Conservation (phyloP, 2,888 invertebrate species). For the Lithodes maja region DNA sequence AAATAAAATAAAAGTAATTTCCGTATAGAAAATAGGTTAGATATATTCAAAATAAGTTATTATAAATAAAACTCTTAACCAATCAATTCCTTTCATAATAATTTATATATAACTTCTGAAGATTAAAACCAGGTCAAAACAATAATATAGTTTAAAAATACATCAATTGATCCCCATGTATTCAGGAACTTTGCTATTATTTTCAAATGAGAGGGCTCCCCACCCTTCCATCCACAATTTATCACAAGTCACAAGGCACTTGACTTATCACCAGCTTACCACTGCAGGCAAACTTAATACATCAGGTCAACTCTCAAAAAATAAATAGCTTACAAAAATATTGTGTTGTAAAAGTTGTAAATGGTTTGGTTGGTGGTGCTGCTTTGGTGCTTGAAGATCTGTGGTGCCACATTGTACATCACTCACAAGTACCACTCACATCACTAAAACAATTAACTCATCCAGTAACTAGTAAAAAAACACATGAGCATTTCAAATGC, state of each 20-base stretch:
- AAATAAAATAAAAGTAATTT: too few species aligned
- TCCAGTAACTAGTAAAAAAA: slow-evolving; percentile 61
- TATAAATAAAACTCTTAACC: too few species aligned
- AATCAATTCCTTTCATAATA: too few species aligned
- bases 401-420: slow-evolving; percentile 61
- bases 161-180: slow-evolving; percentile 66
- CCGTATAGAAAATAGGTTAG: too few species aligned
- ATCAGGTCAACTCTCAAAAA: slow-evolving; percentile 49
- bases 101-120: too few species aligned
- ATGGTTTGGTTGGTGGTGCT: slow-evolving; percentile 25
- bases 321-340: slow-evolving; percentile 3
- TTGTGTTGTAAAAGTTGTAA: neutral
- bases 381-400: slow-evolving; percentile 56
- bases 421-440: slow-evolving; percentile 59
- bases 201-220: slow-evolving; percentile 63
- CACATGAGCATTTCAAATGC: slow-evolving; percentile 63
- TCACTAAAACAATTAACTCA: slow-evolving; percentile 56
- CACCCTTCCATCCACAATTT: slow-evolving; percentile 66
- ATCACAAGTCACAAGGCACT: slow-evolving; percentile 68
- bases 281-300: slow-evolving; percentile 62
- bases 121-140: too few species aligned
- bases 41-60: too few species aligned
- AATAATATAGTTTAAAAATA: slow-evolving; percentile 8
- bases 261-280: slow-evolving; percentile 68
- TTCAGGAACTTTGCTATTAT: slow-evolving; percentile 68